Conservation (phyloP, 1,140 invertebrate species). For the Bombus impatiens region DNA sequence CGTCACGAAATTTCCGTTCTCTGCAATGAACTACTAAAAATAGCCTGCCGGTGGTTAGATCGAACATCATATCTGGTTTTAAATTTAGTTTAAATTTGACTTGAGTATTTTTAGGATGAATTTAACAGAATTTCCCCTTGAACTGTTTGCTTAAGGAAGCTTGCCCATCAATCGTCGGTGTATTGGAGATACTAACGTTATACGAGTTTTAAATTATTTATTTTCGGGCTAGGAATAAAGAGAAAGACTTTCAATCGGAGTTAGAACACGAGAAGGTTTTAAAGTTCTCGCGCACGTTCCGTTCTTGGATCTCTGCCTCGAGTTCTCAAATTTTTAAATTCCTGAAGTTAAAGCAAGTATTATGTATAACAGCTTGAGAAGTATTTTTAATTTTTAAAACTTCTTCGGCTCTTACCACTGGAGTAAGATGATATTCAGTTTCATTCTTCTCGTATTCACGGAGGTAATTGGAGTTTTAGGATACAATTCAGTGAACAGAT, state of each 20-base stretch:
- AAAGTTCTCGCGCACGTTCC: not conserved
- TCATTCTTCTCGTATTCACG: not conserved
- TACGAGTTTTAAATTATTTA: not conserved
- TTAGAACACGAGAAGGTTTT: too few species aligned
- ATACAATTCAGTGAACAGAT: not conserved
- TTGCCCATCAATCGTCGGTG: too few species aligned
- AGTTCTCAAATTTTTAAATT: not conserved
- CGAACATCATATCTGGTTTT: not conserved
- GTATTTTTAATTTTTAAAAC: not conserved
- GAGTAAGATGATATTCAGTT: too few species aligned
- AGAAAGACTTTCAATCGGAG: not conserved
- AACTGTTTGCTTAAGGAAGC: not conserved
- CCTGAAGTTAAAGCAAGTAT: too few species aligned
- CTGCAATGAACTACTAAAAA: not conserved
- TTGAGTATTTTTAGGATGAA: not conserved
- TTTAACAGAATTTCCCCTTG: not conserved
- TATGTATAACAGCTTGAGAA: too few species aligned
- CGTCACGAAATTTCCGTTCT: constrained; percentile 20
- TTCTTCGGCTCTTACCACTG: too few species aligned
- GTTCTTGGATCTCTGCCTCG: not conserved
- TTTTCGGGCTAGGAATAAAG: too few species aligned
- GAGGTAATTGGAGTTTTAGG: not conserved
- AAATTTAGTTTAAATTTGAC: not conserved
- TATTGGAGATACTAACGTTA: not conserved
- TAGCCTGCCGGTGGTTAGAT: not conserved